Conservation (phyloP, 2,888 invertebrate species). For the Cactoblastis cactorum region DNA sequence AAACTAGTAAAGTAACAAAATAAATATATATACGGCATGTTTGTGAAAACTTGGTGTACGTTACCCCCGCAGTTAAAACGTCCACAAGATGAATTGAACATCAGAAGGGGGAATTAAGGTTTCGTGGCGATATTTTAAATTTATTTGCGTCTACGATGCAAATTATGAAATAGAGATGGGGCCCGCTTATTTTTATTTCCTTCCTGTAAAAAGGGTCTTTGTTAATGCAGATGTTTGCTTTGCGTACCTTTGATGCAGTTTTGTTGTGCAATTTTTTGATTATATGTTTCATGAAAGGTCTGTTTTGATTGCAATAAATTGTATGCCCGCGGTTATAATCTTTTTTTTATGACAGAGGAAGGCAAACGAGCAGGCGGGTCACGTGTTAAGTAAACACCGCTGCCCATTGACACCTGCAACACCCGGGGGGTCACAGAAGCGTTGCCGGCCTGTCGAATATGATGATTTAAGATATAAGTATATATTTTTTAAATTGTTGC, state of each 20-base stretch:
- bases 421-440: too few species aligned
- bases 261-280: slow-evolving; percentile 24
- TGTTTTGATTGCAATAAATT: neutral
- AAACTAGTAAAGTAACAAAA: neutral
- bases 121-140: slow-evolving; percentile 72
- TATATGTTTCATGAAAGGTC: neutral
- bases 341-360: too few species aligned
- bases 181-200: slow-evolving; percentile 54
- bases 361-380: too few species aligned
- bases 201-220: slow-evolving; percentile 67
- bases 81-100: slow-evolving; percentile 56
- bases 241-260: slow-evolving; percentile 24
- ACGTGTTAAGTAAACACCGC: too few species aligned
- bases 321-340: too few species aligned
- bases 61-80: slow-evolving; percentile 24
- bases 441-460: too few species aligned
- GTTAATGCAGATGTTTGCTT: slow-evolving; percentile 62
- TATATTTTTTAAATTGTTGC: too few species aligned
- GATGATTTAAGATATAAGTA: too few species aligned
- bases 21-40: neutral
- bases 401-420: too few species aligned
- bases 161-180: slow-evolving; percentile 75
- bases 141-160: slow-evolving; percentile 76
- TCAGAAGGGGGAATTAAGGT: slow-evolving; percentile 65
- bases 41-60: slow-evolving; percentile 12